A percentile compares a stretch with the other conserved stretches of the same genome.
Evolutionary conservation across 2,113 vertebrate genomes (phyloP).

Genomic region (Heterotis niloticus): DNA sequence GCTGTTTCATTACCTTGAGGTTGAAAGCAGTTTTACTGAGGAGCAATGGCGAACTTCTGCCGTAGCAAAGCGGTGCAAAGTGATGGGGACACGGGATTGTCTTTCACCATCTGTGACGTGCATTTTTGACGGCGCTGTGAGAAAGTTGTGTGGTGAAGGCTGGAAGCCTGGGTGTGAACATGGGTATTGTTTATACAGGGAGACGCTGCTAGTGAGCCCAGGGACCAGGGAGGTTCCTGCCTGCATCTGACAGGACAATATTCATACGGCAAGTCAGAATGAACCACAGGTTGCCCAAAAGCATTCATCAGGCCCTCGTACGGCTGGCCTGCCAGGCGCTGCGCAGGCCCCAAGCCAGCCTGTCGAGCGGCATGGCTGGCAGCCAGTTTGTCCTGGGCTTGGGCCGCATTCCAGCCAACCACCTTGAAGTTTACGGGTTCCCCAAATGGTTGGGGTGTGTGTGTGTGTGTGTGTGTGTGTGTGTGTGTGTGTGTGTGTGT

Average conservation of each 20-base stretch:
- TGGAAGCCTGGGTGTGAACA: slow-evolving; percentile 32
- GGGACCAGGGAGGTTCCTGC: slow-evolving; percentile 35
- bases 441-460: slow-evolving; percentile 83
- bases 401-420: slow-evolving; percentile 82
- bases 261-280: slow-evolving; percentile 54
- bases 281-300: slow-evolving; percentile 69
- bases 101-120: not conserved
- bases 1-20: not conserved
- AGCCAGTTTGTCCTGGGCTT: slow-evolving; percentile 89
- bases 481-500: slow-evolving; percentile 77
- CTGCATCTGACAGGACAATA: slow-evolving; percentile 43
- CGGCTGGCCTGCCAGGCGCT: slow-evolving; percentile 77
- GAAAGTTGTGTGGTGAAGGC: not conserved
- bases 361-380: slow-evolving; percentile 76
- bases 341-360: slow-evolving; percentile 77
- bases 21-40: not conserved
- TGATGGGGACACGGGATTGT: not conserved
- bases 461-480: no score
- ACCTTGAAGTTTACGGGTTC: slow-evolving; percentile 88
- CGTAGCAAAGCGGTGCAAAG: not conserved
- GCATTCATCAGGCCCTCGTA: slow-evolving; percentile 79
- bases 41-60: not conserved
- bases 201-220: slow-evolving; percentile 17
- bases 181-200: not conserved
- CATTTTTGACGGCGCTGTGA: slow-evolving; percentile 20